These are phyloP conservation scores for Morbakka virulenta DNA, from an alignment of 30 jellyfish, hydroid and myxozoan species.

Conservation along the genomic window DNA sequence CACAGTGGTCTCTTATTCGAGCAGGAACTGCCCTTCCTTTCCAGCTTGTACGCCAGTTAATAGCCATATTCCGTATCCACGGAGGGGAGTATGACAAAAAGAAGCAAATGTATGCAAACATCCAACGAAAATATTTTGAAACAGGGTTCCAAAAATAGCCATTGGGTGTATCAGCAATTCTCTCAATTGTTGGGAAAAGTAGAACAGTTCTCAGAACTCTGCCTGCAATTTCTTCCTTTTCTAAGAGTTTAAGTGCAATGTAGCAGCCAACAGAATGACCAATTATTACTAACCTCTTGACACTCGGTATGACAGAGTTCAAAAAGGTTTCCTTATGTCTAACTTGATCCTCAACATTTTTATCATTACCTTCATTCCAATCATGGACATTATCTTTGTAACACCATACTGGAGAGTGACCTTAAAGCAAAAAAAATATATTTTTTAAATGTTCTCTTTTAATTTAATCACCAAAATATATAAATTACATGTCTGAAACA, in stretches of 20 bases:
- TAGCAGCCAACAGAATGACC: conserved; percentile 90
- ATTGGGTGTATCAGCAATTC: conserved; percentile 56
- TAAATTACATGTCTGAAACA: too few relatives aligned
- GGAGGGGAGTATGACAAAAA: conserved; percentile 56
- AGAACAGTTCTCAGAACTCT: conserved; percentile 31
- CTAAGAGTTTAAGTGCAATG: conserved; percentile 64
- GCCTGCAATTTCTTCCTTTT: conserved; percentile 8
- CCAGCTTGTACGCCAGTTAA: conserved; percentile 81
- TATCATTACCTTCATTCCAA: conserved; percentile 27
- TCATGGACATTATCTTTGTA: conserved; percentile 10
- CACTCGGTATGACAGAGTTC: conserved; percentile 44
- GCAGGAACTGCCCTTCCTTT: conserved; percentile 63
- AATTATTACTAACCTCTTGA: conserved; percentile 39
- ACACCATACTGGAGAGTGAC: conserved; percentile 80
- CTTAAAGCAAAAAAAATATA: conserved; percentile 11
- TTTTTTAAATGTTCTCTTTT: too few relatives aligned
- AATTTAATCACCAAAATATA: too few relatives aligned
- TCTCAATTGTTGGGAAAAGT: conserved; percentile 75
- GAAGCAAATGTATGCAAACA: conserved; percentile 57
- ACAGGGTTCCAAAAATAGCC: conserved; percentile 85
- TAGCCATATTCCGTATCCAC: conserved; percentile 50
- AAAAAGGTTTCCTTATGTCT: conserved; percentile 62
- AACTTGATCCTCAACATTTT: conserved; percentile 50
- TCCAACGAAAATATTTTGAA: conserved; percentile 54
- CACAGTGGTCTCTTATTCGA: conserved; percentile 24